These are phyloP conservation scores for Brienomyrus longianalis DNA, from an alignment of 2,113 vertebrate genomes.

Conservation along the genomic window DNA sequence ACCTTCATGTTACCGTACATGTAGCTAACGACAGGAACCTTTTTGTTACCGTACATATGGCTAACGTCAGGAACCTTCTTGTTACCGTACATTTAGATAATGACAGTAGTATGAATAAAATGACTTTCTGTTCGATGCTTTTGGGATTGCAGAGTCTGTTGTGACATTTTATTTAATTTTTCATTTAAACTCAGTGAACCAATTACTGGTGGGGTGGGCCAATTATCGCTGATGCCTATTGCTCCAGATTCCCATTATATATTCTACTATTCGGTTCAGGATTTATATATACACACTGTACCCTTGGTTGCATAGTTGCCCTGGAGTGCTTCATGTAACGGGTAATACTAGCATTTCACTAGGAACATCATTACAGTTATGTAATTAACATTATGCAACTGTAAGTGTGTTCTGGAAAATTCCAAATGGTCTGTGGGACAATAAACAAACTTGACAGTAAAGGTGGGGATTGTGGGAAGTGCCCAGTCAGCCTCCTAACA, in stretches of 20 bases:
- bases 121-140: background rate
- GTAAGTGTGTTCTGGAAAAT: background rate
- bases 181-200: background rate
- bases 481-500: background rate
- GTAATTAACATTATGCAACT: conserved; percentile 3
- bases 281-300: background rate
- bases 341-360: background rate
- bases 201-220: background rate
- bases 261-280: background rate
- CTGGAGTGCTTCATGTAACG: background rate
- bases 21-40: too few species aligned
- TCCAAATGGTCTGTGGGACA: background rate
- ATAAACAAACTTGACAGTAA: background rate
- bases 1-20: background rate
- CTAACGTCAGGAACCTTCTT: too few species aligned
- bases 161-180: background rate
- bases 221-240: background rate
- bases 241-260: background rate
- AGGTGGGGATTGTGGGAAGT: background rate
- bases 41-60: too few species aligned
- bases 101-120: background rate
- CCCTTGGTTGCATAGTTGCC: background rate
- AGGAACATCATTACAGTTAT: background rate
- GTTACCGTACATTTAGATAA: too few species aligned
- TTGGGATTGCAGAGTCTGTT: background rate